These are phyloP conservation scores for Ameiurus melas DNA, from an alignment of 2,113 vertebrate genomes.

Conservation along the genomic window DNA sequence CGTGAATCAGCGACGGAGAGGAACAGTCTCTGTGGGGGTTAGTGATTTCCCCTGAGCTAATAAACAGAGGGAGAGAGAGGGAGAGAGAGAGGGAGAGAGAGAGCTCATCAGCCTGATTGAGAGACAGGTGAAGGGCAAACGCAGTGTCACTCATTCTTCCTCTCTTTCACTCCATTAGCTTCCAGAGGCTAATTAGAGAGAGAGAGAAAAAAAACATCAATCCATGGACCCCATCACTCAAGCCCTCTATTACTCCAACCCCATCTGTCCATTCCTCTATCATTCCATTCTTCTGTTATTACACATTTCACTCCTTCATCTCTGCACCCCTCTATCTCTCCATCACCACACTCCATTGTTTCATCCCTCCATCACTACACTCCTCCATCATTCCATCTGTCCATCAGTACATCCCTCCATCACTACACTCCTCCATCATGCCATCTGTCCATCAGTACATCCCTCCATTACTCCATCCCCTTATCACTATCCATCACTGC, in stretches of 20 bases:
- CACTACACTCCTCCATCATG: background rate
- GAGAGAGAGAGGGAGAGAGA: constrained; percentile 15
- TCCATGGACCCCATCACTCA: background rate
- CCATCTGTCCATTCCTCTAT: constrained; percentile 4
- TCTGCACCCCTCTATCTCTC: background rate
- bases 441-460: background rate
- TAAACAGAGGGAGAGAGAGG: background rate
- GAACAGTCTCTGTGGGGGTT: constrained; percentile 72
- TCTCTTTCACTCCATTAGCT: constrained; percentile 86
- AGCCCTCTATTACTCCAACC: constrained; percentile 58
- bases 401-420: too few species aligned
- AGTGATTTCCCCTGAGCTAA: constrained; percentile 91
- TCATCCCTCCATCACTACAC: background rate
- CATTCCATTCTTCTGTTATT: background rate
- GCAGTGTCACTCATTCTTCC: constrained; percentile 91
- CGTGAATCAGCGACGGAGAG: background rate
- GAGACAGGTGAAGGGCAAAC: constrained; percentile 93
- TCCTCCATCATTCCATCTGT: background rate
- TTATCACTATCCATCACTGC: background rate
- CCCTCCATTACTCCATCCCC: background rate
- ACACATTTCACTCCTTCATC: background rate
- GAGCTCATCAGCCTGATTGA: constrained; percentile 98
- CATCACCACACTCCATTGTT: too few species aligned
- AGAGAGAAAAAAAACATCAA: constrained; percentile 51
- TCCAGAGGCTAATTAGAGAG: constrained; percentile 88